phyloP scores from a whole-genome alignment of 2,888 invertebrate genomes.

The Candidula unifasciata region DNA sequence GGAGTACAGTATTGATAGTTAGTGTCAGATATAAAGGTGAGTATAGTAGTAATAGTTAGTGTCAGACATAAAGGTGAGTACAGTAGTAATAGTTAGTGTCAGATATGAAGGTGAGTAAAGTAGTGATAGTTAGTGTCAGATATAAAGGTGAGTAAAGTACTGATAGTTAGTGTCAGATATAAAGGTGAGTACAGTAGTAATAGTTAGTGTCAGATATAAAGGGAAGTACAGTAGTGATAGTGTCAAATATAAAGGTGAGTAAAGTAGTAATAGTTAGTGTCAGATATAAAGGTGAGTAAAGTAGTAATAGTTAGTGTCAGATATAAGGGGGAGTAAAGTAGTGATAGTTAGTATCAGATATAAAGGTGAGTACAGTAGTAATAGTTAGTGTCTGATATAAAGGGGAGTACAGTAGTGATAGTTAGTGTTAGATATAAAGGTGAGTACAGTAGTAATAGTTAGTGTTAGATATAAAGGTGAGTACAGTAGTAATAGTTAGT shows the following conservation, averaged over 20 bases:
- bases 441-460: not conserved
- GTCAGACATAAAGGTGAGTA: no score
- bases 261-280: no score
- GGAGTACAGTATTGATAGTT: no score
- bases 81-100: no score
- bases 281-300: no score
- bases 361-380: not conserved
- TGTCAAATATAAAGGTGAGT: not conserved
- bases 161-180: not conserved
- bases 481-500: no score
- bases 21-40: no score
- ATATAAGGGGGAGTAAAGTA: not conserved
- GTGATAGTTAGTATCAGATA: not conserved
- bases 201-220: not conserved
- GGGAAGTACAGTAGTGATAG: not conserved
- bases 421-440: not conserved
- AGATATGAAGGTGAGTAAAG: not conserved
- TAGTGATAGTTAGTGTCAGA: not conserved
- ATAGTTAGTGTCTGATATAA: not conserved
- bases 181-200: not conserved
- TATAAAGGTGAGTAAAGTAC: not conserved
- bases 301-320: no score
- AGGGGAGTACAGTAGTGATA: not conserved
- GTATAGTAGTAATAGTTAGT: no score
- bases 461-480: not conserved